phyloP scores from a whole-genome alignment of 2,888 invertebrate species.

The Marronus borbonicus region DNA sequence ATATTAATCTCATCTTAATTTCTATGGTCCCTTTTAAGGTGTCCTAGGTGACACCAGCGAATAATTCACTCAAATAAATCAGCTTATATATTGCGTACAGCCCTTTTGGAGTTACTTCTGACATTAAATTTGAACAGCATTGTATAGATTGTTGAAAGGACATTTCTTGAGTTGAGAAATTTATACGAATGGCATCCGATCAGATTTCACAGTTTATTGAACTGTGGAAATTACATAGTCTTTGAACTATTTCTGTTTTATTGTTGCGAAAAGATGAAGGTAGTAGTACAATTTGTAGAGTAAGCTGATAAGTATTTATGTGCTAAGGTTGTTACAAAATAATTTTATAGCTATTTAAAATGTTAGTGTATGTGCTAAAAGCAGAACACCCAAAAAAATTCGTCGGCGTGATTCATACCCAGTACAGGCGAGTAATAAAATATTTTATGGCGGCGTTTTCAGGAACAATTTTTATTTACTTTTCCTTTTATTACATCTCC shows the following conservation, averaged over 20 bases:
- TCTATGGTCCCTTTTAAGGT: too few relatives aligned
- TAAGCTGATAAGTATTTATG: constrained; percentile 37
- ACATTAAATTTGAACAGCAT: too few relatives aligned
- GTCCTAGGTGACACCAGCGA: too few relatives aligned
- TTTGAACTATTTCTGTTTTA: neutral
- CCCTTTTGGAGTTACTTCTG: too few relatives aligned
- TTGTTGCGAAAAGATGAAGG: neutral
- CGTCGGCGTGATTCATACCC: constrained; percentile 46
- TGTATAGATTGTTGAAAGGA: too few relatives aligned
- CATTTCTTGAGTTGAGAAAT: too few relatives aligned
- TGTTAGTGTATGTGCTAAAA: constrained; percentile 32
- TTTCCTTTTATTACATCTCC: constrained; percentile 48
- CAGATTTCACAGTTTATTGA: neutral
- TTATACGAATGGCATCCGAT: too few relatives aligned
- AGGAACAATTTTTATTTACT: constrained; percentile 48
- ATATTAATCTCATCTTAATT: too few relatives aligned
- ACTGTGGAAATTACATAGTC: neutral
- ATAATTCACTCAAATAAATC: too few relatives aligned
- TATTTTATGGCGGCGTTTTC: constrained; percentile 51
- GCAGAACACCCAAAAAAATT: constrained; percentile 25
- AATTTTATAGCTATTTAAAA: constrained; percentile 41
- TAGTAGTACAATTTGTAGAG: constrained; percentile 26
- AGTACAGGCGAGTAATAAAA: constrained; percentile 49
- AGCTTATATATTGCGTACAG: too few relatives aligned
- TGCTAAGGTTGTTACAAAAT: constrained; percentile 40